Conservation (phyloP, 2,888 invertebrate species). For the Coenonympha glycerion region DNA sequence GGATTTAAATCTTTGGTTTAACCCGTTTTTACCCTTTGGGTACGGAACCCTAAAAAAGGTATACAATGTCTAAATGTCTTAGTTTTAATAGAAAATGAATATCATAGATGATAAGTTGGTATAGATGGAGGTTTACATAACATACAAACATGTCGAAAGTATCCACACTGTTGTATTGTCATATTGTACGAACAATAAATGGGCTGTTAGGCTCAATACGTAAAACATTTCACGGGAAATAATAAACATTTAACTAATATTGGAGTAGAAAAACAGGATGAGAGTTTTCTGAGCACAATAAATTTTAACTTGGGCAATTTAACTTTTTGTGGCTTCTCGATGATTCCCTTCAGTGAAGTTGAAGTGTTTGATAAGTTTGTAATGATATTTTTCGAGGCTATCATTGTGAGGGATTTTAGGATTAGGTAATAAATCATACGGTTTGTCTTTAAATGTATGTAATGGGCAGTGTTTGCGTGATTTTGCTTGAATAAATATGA, state of each 20-base stretch:
- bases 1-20: no score
- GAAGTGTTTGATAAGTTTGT: constrained; percentile 25
- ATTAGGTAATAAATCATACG: neutral
- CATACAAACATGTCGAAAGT: no score
- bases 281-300: constrained; percentile 35
- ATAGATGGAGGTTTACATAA: no score
- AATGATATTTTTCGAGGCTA: constrained; percentile 20
- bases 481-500: no score
- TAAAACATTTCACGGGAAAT: neutral
- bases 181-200: neutral
- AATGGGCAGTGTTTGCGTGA: no score
- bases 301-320: constrained; percentile 63
- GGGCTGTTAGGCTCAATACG: neutral
- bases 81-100: no score
- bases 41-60: no score
- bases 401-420: neutral
- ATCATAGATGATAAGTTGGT: no score
- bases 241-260: constrained; percentile 1
- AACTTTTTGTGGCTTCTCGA: constrained; percentile 57
- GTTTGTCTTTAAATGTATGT: no score
- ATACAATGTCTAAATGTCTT: no score
- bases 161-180: no score
- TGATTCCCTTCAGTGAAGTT: constrained; percentile 36
- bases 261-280: constrained; percentile 5
- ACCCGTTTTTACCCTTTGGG: no score